Conservation (phyloP, 1,140 invertebrate species). For the Brachystomella parvula region DNA sequence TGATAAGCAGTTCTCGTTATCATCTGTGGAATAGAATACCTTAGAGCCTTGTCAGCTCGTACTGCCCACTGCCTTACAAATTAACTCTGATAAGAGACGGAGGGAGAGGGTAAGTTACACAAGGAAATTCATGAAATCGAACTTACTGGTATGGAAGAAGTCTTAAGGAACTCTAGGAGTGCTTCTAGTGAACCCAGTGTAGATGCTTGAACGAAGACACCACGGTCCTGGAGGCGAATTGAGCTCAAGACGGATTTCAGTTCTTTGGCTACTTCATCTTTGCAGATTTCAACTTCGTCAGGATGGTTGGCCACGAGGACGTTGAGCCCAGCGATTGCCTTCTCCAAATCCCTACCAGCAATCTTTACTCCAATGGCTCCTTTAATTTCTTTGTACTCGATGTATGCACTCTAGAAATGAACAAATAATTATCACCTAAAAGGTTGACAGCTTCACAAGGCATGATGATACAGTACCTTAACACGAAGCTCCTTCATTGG, state of each 20-base stretch:
- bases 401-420: conserved; percentile 74
- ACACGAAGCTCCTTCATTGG: conserved; percentile 95
- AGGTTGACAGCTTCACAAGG: neutral
- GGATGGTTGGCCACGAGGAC: conserved; percentile 77
- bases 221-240: conserved; percentile 83
- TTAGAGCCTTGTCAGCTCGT: no score
- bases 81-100: no score
- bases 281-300: conserved; percentile 84
- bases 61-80: no score
- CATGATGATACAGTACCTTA: conserved; percentile 56
- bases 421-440: conserved; percentile 18
- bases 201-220: conserved; percentile 97
- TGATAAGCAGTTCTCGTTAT: no score
- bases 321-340: conserved; percentile 90
- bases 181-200: conserved; percentile 97
- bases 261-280: conserved; percentile 70
- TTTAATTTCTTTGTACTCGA: conserved; percentile 88
- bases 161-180: conserved; percentile 85
- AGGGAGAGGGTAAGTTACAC: no score
- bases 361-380: conserved; percentile 98
- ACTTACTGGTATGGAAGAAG: conserved; percentile 91
- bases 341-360: conserved; percentile 94
- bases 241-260: conserved; percentile 79
- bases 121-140: neutral
- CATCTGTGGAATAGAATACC: no score